Base-by-base conservation (phyloP, 2,888 invertebrate species). In the Buathra laborator region DNA sequence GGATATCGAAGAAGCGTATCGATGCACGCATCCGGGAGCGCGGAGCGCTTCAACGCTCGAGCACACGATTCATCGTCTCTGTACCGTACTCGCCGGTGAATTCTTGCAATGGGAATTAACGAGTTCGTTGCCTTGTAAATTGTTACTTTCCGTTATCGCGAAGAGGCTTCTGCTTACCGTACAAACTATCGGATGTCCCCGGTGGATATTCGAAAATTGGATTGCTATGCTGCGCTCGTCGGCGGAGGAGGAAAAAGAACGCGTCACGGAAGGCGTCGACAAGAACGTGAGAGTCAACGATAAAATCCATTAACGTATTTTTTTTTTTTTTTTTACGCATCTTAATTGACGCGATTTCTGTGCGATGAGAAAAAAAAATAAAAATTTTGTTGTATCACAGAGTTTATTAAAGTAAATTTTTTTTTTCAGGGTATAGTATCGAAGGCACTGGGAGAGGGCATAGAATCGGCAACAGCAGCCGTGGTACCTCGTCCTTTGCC, bases 101-200 rank as follows among this genome's bases (percentile, higher is more conserved):
- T 94, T 96, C 44, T 94, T 96, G 1, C 96, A 96, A 0, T 96
- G 96, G 95, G 96, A 96, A 89, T 90, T 96, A 3, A 96, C 96
- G 94, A 96, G 96, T 86, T 96, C 96, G 0, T 94, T 96, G 12
- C 96, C 96, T 67, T 96, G 96, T 0, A 95, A 96, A 91, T 92
- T 96, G 44, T 92, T 96, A 3, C 94, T 96, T 4, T 94, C 96
- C 53, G 95, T 96, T 84, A 88, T 96, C 70, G 94, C 96, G 0
- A 96, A 95, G 89, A 95, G 94, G 88, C 92, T 96, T 0, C 94
- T 95, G 74, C 91, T 91, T 29, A 85, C 82, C 3, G 87, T 93
- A 19, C 89, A 92, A 43, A 89, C 90, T 4, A 75, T 91, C 24
- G 91, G 91, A 72, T 89, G 84, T 74, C 92, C 93, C 44, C 80